Conservation (phyloP, 2,797 vertebrate species). For the Vespertilio murinus region DNA sequence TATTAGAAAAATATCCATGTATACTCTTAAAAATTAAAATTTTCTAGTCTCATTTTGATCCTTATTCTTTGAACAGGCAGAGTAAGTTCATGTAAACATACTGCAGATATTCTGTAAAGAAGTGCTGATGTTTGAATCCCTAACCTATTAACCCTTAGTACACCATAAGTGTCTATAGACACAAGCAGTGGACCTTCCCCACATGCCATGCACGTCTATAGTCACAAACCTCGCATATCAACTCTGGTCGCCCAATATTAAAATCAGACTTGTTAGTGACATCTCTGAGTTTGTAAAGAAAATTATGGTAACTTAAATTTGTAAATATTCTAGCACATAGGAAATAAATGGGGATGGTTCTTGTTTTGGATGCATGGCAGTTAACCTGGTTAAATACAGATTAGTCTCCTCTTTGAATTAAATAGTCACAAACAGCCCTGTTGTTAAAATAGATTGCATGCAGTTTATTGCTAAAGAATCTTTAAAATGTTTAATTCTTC, state of each 20-base stretch:
- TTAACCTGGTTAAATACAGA: not conserved
- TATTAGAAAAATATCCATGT: not conserved
- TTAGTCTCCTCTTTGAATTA: conserved; percentile 13
- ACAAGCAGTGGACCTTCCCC: no score
- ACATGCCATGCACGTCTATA: no score
- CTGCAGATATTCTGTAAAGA: not conserved
- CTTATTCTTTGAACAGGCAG: conserved; percentile 30
- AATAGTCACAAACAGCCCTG: conserved; percentile 11
- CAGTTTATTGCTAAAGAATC: conserved; percentile 50
- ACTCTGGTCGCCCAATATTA: no score
- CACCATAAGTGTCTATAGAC: no score
- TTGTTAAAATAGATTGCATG: conserved; percentile 54
- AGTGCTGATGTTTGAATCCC: not conserved
- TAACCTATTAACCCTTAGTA: not conserved
- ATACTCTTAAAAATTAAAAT: conserved; percentile 26
- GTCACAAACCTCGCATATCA: no score
- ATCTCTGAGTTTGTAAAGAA: no score
- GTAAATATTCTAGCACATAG: no score
- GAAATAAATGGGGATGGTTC: no score
- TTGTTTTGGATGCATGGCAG: no score
- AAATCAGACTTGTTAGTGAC: no score
- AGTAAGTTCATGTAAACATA: not conserved
- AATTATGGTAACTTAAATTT: no score
- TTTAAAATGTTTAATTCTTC: conserved; percentile 68
- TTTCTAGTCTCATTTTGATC: conserved; percentile 29